Evolutionary conservation across 2,797 vertebrate genomes (phyloP).

Genomic region (Microctenopoma lineatum): DNA sequence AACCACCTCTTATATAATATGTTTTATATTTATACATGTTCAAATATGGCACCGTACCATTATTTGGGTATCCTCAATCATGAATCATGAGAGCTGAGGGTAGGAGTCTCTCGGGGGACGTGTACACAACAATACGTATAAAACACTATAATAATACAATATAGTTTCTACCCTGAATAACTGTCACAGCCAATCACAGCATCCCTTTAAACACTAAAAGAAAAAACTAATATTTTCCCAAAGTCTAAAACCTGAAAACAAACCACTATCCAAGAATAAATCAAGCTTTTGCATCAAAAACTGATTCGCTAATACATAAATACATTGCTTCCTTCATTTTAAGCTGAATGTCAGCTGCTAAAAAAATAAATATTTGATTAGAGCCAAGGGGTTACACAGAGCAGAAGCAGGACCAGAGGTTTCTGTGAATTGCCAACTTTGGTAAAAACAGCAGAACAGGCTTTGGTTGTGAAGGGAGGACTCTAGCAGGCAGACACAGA

Average conservation of each 20-base stretch:
- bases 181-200: too few species aligned
- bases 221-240: too few species aligned
- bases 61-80: too few species aligned
- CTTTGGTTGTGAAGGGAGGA: not conserved
- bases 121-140: too few species aligned
- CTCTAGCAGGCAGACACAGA: not conserved
- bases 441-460: not conserved
- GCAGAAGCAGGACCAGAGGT: not conserved
- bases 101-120: too few species aligned
- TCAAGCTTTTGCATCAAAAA: not conserved
- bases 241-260: not conserved
- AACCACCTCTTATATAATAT: too few species aligned
- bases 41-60: too few species aligned
- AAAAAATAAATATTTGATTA: not conserved
- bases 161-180: too few species aligned
- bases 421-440: not conserved
- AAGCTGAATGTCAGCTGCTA: not conserved
- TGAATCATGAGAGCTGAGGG: too few species aligned
- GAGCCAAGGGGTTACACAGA: not conserved
- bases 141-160: too few species aligned
- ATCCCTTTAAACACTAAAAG: too few species aligned
- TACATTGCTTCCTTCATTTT: not conserved
- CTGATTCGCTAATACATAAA: not conserved
- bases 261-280: not conserved
- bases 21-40: too few species aligned